Percentiles rank a stretch among this genome's conserved stretches.
Evolutionary conservation across 1,140 invertebrate genomes (phyloP).

Genomic region (Ips typographus): DNA sequence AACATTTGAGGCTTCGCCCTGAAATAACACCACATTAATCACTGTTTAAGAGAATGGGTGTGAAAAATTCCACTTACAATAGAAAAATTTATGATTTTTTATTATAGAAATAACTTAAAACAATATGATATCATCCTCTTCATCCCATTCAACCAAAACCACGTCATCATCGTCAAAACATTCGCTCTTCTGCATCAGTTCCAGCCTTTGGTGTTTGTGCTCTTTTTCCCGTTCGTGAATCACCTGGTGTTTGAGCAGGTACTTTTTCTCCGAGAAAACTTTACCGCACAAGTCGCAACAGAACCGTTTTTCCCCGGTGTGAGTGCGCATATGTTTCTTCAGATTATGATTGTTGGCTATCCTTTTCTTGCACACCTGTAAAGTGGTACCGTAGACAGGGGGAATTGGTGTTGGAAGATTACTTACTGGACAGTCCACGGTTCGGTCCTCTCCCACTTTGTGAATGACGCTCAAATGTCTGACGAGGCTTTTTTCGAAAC

Average conservation of each 20-base stretch:
- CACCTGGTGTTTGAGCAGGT: conserved; percentile 36
- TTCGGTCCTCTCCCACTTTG: conserved; percentile 39
- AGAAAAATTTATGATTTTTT: too few species aligned
- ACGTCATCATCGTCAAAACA: neutral
- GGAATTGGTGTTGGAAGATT: neutral
- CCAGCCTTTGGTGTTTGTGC: neutral
- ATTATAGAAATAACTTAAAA: too few species aligned
- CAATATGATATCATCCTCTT: neutral
- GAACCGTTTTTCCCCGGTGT: conserved; percentile 80
- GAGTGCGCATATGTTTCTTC: conserved; percentile 63
- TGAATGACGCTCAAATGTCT: conserved; percentile 43
- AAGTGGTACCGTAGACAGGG: neutral
- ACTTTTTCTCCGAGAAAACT: conserved; percentile 68
- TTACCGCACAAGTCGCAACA: conserved; percentile 73
- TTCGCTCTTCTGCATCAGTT: neutral
- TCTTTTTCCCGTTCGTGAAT: conserved; percentile 27
- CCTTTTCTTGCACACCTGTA: conserved; percentile 41
- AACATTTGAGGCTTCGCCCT: conserved; percentile 5
- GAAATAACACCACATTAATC: too few species aligned
- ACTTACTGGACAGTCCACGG: conserved; percentile 36
- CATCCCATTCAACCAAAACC: neutral
- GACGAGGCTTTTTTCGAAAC: conserved; percentile 41
- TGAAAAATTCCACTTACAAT: too few species aligned
- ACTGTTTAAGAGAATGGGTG: too few species aligned
- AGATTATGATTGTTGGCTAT: conserved; percentile 45